A percentile compares a stretch with the other conserved stretches of the same genome.
phyloP scores from a whole-genome alignment of 2,888 invertebrate genomes.

The Orthosia gothica region DNA sequence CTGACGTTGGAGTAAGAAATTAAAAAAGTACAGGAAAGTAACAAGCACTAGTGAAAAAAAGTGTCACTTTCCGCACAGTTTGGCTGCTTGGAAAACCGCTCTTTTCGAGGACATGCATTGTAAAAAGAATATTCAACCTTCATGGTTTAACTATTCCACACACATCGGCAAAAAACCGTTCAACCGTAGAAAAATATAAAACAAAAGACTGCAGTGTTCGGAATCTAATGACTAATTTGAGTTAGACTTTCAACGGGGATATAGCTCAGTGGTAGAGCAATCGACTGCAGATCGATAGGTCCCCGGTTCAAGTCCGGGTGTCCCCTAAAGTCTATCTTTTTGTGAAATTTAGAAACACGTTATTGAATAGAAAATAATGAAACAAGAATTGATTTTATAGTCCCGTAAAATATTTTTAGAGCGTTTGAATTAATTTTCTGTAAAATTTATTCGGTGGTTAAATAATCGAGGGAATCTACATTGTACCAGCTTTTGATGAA shows the following conservation, averaged over 20 bases:
- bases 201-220: slow-evolving; percentile 40
- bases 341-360: neutral
- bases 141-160: neutral
- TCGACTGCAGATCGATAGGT: slow-evolving; percentile 91
- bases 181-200: slow-evolving; percentile 39
- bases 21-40: no score
- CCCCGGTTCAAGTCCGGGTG: slow-evolving; percentile 90
- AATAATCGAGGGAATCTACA: no score
- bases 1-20: no score
- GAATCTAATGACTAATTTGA: slow-evolving; percentile 30
- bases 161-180: neutral
- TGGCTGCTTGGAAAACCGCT: no score
- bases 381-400: neutral
- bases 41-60: no score
- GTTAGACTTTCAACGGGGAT: slow-evolving; percentile 72
- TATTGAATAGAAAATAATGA: neutral
- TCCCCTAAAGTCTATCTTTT: slow-evolving; percentile 90
- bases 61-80: no score
- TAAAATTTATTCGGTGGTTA: no score
- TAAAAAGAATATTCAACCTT: slow-evolving; percentile 18
- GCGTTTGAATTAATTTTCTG: neutral
- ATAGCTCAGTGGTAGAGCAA: slow-evolving; percentile 90
- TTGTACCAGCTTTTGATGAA: neutral
- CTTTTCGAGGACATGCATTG: no score
- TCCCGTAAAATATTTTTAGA: neutral